These are phyloP conservation scores for Seriola quinqueradiata DNA, from an alignment of 2,113 vertebrate species.

Conservation along the genomic window DNA sequence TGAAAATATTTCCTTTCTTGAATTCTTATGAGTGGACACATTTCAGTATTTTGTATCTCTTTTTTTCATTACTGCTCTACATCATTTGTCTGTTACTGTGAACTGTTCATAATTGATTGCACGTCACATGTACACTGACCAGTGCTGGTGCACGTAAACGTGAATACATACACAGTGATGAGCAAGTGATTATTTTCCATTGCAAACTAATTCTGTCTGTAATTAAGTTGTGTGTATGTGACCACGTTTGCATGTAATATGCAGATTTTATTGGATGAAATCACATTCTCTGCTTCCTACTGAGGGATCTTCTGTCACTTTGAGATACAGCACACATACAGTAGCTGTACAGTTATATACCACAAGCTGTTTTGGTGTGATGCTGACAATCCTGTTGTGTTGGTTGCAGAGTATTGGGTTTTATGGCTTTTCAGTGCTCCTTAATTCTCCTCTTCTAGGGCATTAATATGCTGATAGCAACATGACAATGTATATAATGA, in stretches of 20 bases:
- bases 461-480: neutral
- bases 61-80: neutral
- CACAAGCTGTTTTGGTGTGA: neutral
- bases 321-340: neutral
- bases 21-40: neutral
- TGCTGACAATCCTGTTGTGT: slow-evolving; percentile 31
- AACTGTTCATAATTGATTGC: too few species aligned
- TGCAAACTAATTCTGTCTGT: too few species aligned
- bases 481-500: slow-evolving; percentile 2
- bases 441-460: neutral
- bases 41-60: neutral
- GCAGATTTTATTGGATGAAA: neutral
- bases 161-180: too few species aligned
- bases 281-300: too few species aligned
- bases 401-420: neutral
- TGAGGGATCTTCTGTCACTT: neutral
- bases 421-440: neutral
- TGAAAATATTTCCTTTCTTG: neutral
- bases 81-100: neutral
- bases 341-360: too few species aligned
- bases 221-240: too few species aligned
- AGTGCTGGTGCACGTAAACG: too few species aligned
- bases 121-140: too few species aligned
- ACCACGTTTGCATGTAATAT: neutral
- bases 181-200: too few species aligned